Conservation (phyloP, 2,113 vertebrate species). For the Illadopsis cleaveri region DNA sequence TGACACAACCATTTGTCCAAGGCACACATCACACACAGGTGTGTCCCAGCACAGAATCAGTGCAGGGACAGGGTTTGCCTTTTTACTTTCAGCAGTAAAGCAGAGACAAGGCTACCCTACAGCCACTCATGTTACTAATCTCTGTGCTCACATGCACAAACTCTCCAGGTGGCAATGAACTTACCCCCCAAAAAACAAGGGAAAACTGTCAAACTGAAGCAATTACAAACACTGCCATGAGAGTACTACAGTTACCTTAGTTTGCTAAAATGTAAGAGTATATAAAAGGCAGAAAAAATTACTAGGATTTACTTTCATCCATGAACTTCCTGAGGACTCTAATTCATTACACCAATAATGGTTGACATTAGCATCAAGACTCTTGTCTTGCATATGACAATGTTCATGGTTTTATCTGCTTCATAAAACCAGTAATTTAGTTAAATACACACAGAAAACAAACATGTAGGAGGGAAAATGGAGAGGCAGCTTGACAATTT, state of each 20-base stretch:
- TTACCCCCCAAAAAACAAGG: fast-evolving
- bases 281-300: neutral
- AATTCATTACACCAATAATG: neutral
- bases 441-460: neutral
- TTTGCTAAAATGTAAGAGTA: neutral
- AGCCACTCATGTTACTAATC: fast-evolving
- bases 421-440: neutral
- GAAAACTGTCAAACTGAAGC: neutral
- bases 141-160: neutral
- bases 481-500: neutral
- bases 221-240: neutral
- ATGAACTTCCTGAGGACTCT: neutral
- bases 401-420: neutral
- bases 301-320: neutral
- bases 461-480: neutral
- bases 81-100: neutral
- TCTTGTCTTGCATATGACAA: neutral
- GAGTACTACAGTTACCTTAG: neutral
- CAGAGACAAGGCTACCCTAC: neutral
- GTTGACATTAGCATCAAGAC: neutral
- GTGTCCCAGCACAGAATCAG: neutral
- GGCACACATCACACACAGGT: fast-evolving
- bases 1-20: neutral
- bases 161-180: neutral
- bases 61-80: neutral